phyloP scores from a whole-genome alignment of 2,797 vertebrate species.

The Chloroceryle inda region DNA sequence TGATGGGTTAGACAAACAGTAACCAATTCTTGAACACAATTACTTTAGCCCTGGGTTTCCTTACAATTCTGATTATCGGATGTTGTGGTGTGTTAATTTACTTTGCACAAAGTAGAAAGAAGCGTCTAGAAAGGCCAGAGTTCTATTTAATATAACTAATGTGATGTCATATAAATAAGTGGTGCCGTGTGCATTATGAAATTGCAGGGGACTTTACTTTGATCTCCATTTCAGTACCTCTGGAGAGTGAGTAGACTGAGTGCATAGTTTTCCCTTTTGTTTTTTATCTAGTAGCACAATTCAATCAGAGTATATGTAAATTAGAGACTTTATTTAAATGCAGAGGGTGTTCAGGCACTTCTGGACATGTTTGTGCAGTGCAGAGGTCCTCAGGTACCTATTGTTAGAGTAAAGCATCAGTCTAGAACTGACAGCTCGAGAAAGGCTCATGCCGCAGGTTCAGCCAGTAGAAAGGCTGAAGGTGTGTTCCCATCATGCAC shows the following conservation, averaged over 20 bases:
- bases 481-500: not conserved
- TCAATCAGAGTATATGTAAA: not conserved
- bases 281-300: not conserved
- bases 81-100: not conserved
- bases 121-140: not conserved
- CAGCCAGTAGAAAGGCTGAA: not conserved
- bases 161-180: not conserved
- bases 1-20: not conserved
- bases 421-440: accelerated
- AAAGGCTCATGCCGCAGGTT: not conserved
- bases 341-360: not conserved
- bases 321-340: not conserved
- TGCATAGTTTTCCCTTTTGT: not conserved
- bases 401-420: not conserved
- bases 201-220: not conserved
- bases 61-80: not conserved
- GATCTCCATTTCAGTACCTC: not conserved
- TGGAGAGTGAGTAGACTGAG: not conserved
- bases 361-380: not conserved
- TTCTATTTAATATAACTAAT: not conserved
- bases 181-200: not conserved
- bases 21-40: not conserved
- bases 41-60: not conserved
- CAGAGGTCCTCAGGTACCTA: not conserved
- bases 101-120: not conserved